Evolutionary conservation across 2,888 invertebrate genomes (phyloP).

Genomic region (Oscheius sp.): DNA sequence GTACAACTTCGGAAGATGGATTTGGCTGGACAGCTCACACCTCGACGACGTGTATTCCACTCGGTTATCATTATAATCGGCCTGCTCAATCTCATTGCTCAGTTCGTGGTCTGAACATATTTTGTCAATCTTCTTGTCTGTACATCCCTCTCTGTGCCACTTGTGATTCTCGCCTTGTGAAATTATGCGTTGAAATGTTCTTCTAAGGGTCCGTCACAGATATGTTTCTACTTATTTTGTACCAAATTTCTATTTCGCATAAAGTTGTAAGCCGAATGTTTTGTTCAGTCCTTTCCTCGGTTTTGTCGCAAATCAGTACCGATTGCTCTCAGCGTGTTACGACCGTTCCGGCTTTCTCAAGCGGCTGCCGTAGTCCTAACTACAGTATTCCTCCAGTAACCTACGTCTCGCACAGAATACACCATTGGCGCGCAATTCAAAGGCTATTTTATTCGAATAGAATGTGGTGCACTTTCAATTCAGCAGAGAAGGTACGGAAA

Average conservation of each 20-base stretch:
- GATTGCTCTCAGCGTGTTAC: too few relatives aligned
- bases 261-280: neutral
- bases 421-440: too few relatives aligned
- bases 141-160: neutral
- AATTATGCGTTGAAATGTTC: too few relatives aligned
- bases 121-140: neutral
- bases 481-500: conserved; percentile 22
- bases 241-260: neutral
- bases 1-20: conserved; percentile 81
- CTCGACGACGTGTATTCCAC: conserved; percentile 75
- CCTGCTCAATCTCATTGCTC: conserved; percentile 83
- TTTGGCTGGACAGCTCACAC: conserved; percentile 42
- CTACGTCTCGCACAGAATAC: neutral
- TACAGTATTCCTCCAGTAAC: neutral
- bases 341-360: too few relatives aligned
- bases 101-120: conserved; percentile 78
- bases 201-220: neutral
- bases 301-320: too few relatives aligned
- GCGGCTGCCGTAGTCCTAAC: neutral
- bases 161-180: too few relatives aligned
- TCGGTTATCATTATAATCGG: conserved; percentile 82
- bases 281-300: too few relatives aligned
- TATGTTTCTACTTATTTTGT: neutral
- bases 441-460: neutral
- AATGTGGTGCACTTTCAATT: neutral